These are phyloP conservation scores for Homarus gammarus DNA, from an alignment of 2,888 invertebrate genomes.

Conservation along the genomic window DNA sequence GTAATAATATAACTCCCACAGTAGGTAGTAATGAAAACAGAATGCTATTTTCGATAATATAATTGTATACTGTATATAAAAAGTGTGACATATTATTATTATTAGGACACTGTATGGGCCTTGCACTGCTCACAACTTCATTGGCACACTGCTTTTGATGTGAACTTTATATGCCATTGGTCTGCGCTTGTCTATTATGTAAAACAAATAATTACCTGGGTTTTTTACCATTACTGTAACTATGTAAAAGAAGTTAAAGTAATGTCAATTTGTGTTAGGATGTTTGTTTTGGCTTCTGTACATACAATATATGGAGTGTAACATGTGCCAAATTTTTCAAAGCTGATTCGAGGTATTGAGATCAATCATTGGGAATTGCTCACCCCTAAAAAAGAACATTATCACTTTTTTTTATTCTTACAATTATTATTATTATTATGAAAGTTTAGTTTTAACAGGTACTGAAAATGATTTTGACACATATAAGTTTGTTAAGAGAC, in stretches of 20 bases:
- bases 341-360: background rate
- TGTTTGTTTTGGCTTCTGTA: background rate
- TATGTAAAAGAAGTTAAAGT: no score
- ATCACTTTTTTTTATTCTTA: no score
- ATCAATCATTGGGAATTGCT: no score
- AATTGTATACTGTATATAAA: background rate
- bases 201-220: no score
- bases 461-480: no score
- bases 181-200: background rate
- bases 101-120: background rate
- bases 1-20: background rate
- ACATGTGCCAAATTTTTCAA: background rate
- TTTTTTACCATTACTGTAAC: no score
- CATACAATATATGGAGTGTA: background rate
- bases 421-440: no score
- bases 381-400: no score
- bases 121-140: background rate
- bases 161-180: no score
- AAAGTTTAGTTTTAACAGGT: no score
- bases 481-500: no score
- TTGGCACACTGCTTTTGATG: background rate
- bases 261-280: no score
- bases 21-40: constrained; percentile 4
- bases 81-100: background rate
- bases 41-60: constrained; percentile 7